phyloP scores from a whole-genome alignment of 2,797 vertebrate genomes.

The Sebastiscus albofasciatus region DNA sequence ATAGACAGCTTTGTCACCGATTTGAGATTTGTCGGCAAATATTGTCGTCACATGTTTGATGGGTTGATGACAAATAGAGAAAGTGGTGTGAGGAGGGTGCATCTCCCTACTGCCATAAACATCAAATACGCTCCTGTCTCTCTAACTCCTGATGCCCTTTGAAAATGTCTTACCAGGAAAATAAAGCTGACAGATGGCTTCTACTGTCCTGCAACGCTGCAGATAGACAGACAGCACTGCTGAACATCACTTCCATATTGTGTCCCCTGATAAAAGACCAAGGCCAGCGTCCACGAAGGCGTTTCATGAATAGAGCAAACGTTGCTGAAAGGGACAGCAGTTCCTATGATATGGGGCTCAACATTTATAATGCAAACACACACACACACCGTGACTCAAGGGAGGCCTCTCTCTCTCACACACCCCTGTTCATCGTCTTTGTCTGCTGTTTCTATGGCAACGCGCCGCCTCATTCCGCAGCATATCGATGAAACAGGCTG shows the following conservation, averaged over 20 bases:
- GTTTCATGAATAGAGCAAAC: not conserved
- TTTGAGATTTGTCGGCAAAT: not conserved
- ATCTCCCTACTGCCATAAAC: constrained; percentile 5
- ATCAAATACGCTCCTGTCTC: not conserved
- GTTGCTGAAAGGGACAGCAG: not conserved
- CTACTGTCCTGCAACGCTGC: not conserved
- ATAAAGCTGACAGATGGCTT: constrained; percentile 25
- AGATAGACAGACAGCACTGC: not conserved
- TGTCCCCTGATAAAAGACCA: not conserved
- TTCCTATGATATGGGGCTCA: constrained; percentile 9
- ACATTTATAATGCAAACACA: constrained; percentile 45
- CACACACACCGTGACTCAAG: constrained; percentile 17
- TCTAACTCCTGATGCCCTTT: not conserved
- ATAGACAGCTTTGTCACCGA: not conserved
- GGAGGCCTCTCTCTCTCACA: constrained; percentile 47
- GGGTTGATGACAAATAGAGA: not conserved
- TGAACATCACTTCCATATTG: not conserved
- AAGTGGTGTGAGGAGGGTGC: not conserved
- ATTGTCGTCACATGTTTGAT: not conserved
- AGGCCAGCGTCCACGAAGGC: not conserved
- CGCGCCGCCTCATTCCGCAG: constrained; percentile 59
- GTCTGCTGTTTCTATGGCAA: constrained; percentile 82
- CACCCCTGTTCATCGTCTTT: constrained; percentile 53
- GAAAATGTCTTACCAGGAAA: constrained; percentile 17
- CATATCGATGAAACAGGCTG: constrained; percentile 58